phyloP scores from a whole-genome alignment of 1,140 invertebrate genomes.

The Neodiprion virginianus region DNA sequence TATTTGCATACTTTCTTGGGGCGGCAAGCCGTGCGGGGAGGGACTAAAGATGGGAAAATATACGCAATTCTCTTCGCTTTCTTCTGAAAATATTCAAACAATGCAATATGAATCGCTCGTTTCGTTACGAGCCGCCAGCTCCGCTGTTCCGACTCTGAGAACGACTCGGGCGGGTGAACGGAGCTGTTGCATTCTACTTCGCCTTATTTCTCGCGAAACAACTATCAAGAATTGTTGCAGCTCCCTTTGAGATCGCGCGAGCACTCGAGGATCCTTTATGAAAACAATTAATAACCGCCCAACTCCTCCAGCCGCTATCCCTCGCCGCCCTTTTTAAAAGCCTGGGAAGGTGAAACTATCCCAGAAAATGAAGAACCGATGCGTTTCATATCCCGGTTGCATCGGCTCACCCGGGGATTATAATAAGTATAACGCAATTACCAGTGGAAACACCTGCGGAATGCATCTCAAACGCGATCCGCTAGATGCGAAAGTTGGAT shows the following conservation, averaged over 20 bases:
- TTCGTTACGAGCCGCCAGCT: background rate
- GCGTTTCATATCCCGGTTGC: no score
- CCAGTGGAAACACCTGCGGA: no score
- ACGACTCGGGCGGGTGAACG: no score
- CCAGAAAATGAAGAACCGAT: background rate
- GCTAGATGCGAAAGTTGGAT: no score
- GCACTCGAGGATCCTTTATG: no score
- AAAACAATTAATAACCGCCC: no score
- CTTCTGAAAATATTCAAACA: conserved; percentile 3
- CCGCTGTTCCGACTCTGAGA: no score
- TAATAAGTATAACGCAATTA: no score
- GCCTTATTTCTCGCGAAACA: background rate
- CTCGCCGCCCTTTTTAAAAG: background rate
- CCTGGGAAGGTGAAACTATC: background rate
- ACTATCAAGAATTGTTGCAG: background rate
- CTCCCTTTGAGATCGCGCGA: no score
- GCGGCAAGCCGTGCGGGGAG: background rate
- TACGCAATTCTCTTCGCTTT: background rate
- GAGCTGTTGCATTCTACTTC: background rate
- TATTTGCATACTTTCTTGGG: background rate
- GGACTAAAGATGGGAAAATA: background rate
- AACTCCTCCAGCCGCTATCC: background rate
- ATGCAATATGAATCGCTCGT: conserved; percentile 6
- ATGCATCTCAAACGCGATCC: no score
- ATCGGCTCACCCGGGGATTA: no score